Base-by-base conservation (phyloP, 2,797 vertebrate species). In the Urosaurus nigricauda region DNA sequence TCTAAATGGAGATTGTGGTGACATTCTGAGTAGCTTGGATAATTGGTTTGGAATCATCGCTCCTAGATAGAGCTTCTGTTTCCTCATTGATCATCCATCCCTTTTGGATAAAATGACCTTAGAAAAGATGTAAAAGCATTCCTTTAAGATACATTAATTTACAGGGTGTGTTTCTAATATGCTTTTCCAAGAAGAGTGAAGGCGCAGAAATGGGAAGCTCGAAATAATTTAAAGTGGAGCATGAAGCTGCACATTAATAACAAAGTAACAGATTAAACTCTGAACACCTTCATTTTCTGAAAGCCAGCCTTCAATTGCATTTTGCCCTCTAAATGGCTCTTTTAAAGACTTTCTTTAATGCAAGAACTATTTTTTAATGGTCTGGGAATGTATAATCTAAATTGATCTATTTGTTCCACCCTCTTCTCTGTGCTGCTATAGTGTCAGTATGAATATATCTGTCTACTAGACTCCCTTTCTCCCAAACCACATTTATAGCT, bases 241-340 rank as follows among this genome's bases (percentile, higher is more conserved):
- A 24, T 79, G 79, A 86, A 51, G 43, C 74, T 65, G 19, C 11
- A 68, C 88, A 84, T 84, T 90, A 91, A 93, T 51, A 53, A 63
- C 81, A 58, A n/a, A 92, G 29, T 5, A 37, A 2, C 63, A 91
- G 21, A 43, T 94, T 94, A 88, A 91, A 88, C 85, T 91, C 65
- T 43, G 74, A 87, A 84, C 85, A 29, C 1, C 4, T 94, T 94
- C 21, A 7, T 0, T 89, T 4, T 91, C 71, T 84, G 37, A 60
- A 87, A 90, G 77, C 2, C 16, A 80, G 1, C 13, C 53, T 70
- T 84, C 70, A 87, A 78, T 87, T 80, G 7, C 58, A 47, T 16
- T 85, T 87, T 65, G 14, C 71, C 32, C 19, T 26, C 7, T 19
- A 29, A 58, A 51, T 29, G 29, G 63, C 63, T 47, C 16, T 26